Percentiles rank a stretch among this genome's conserved stretches.
These are phyloP conservation scores for Keiferia lycopersicella DNA, from an alignment of 2,888 invertebrate genomes.

Conservation along the genomic window DNA sequence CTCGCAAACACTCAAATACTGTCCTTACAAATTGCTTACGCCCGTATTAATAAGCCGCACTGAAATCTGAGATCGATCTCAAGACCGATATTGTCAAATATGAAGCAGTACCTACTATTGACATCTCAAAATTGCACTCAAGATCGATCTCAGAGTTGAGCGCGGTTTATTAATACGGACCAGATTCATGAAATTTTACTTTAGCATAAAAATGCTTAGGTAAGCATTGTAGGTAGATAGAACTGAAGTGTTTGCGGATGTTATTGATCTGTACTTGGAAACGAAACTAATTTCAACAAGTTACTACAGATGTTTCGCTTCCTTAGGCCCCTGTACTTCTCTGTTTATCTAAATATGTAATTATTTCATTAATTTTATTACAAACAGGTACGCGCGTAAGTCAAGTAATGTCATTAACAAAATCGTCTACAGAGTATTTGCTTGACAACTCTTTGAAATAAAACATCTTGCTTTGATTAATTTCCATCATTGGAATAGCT, in stretches of 20 bases:
- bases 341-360: conserved; percentile 30
- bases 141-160: too few species aligned
- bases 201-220: too few species aligned
- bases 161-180: too few species aligned
- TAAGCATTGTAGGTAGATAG: too few species aligned
- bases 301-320: not conserved
- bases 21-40: too few species aligned
- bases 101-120: too few species aligned
- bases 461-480: not conserved
- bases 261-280: not conserved
- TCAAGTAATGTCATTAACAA: conserved; percentile 61
- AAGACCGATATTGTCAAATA: too few species aligned
- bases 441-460: conserved; percentile 1
- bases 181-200: too few species aligned
- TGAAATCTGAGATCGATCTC: too few species aligned
- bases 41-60: too few species aligned
- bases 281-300: not conserved
- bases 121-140: too few species aligned
- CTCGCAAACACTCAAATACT: not conserved
- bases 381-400: conserved; percentile 69
- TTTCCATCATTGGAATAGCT: not conserved
- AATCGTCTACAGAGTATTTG: conserved; percentile 17
- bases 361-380: conserved; percentile 50
- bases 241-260: too few species aligned
- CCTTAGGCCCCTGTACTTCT: conserved; percentile 50